Base-by-base conservation (phyloP, 2,888 invertebrate genomes). In the Sphecodes monilicornis region DNA sequence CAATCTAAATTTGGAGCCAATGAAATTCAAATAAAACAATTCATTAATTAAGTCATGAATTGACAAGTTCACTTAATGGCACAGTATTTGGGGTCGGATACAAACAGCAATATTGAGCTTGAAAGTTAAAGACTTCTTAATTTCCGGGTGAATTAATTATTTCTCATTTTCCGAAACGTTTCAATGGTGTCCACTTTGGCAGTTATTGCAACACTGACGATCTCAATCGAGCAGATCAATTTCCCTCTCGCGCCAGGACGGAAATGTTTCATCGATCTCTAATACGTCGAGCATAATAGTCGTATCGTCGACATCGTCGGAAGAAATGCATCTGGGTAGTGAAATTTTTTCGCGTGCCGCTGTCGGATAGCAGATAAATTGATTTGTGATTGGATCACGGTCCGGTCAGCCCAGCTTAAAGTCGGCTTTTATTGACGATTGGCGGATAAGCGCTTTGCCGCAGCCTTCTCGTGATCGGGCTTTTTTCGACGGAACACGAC, bases 341-440 rank as follows among this genome's bases (percentile, higher is more conserved):
- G 76, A 86, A 69, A 82, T 82, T 89, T 90, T 89, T 89, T 84
- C 78, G 80, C 81, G 50, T 71, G 57, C 69, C 75, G 78, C 73
- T 71, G 82, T 74, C 86, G 90, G 85, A 91, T 86, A 90, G 85
- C 89, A 78, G 87, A 87, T 91, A 91, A 91, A 91, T 91, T 91
- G 91, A 91, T 91, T 91, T 91, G 89, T 84, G 91, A 88, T 87
- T 89, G 90, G 84, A 91, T 91, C 91, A 83, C 81, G 86, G 86
- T 50, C 86, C 78, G 54, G 64, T n/a, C 57, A 68, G 73, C 57
- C 74, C 18, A 71, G 82, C 76, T 88, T 80, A 86, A 84, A 88
- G 88, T 79, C 84, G 60, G 54, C 78, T 90, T 89, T 89, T 82
- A 87, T 89, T 72, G 89, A 79, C 84, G 86, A 86, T 84, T 83